Conservation (phyloP, 1,140 invertebrate species). For the Magallana gigas region DNA sequence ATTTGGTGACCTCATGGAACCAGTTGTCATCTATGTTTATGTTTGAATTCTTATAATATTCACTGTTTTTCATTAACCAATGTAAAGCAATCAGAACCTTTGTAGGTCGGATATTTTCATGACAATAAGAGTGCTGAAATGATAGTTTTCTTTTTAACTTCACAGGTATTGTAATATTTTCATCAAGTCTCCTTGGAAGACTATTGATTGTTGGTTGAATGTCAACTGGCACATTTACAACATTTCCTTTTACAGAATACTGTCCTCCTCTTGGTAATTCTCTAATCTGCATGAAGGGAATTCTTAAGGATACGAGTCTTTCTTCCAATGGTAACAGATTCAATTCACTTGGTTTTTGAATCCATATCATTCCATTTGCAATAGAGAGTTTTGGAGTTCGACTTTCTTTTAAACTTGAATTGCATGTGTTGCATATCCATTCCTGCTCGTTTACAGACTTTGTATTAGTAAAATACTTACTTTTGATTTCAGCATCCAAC, state of each 20-base stretch:
- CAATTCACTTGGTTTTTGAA: conserved; percentile 28
- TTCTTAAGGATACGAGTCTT: conserved; percentile 41
- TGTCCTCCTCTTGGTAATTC: conserved; percentile 39
- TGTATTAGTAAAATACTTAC: neutral
- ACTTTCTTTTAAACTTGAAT: conserved; percentile 6
- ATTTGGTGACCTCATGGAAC: conserved; percentile 23
- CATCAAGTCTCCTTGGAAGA: conserved; percentile 50
- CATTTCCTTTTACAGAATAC: conserved; percentile 42
- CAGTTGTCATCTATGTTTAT: conserved; percentile 37
- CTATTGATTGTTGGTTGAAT: conserved; percentile 50
- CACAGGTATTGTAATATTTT: conserved; percentile 49
- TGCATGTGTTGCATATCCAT: conserved; percentile 45
- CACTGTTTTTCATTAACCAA: conserved; percentile 46
- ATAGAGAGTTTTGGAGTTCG: conserved; percentile 41
- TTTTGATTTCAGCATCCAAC: neutral
- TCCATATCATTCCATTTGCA: conserved; percentile 39
- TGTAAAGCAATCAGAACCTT: conserved; percentile 36
- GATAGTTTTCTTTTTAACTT: conserved; percentile 53
- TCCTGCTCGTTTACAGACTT: conserved; percentile 42
- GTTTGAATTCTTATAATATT: conserved; percentile 45
- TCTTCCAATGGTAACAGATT: conserved; percentile 45
- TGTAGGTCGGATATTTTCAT: conserved; percentile 54
- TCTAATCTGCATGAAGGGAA: conserved; percentile 42
- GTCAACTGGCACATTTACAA: conserved; percentile 42
- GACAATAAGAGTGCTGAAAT: conserved; percentile 44